Percentiles rank a stretch among this genome's conserved stretches.
phyloP scores from a whole-genome alignment of 2,113 vertebrate genomes.

The Upupa epops region DNA sequence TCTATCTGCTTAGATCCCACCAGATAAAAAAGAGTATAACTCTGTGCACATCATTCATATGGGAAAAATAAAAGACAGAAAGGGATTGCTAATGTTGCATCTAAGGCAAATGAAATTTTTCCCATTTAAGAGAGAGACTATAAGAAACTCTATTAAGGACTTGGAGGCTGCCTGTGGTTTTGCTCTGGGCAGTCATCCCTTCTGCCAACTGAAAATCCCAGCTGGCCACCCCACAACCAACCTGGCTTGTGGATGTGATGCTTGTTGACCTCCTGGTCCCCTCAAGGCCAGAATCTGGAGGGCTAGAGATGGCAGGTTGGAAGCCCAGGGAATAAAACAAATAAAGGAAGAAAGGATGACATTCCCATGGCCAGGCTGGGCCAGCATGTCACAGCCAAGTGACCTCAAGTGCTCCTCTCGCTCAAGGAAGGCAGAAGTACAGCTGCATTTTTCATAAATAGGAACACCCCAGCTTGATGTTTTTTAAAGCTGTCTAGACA shows the following conservation, averaged over 20 bases:
- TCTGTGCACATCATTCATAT: not conserved
- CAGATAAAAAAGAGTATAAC: not conserved
- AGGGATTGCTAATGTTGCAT: not conserved
- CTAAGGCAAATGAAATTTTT: not conserved
- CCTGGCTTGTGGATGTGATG: not conserved
- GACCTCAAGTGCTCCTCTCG: slow-evolving; percentile 24
- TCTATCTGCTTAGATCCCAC: not conserved
- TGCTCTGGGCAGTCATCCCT: not conserved
- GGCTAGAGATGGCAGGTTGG: not conserved
- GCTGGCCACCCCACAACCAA: not conserved
- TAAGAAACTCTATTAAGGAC: not conserved
- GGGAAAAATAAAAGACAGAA: not conserved
- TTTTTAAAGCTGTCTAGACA: slow-evolving; percentile 70
- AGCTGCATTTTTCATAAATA: slow-evolving; percentile 66
- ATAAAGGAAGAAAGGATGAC: slow-evolving; percentile 7
- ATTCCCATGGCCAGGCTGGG: slow-evolving; percentile 39
- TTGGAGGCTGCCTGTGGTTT: not conserved
- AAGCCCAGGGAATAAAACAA: not conserved
- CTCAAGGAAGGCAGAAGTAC: not conserved
- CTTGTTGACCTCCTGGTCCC: accelerated
- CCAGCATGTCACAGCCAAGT: not conserved
- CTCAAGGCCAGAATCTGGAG: not conserved
- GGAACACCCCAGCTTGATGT: slow-evolving; percentile 58
- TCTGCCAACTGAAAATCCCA: not conserved
- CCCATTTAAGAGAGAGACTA: not conserved